Evolutionary conservation across 2,113 vertebrate genomes (phyloP), one percentile per base, ranked within the genome.

Genomic region (Heterocephalus glaber): DNA sequence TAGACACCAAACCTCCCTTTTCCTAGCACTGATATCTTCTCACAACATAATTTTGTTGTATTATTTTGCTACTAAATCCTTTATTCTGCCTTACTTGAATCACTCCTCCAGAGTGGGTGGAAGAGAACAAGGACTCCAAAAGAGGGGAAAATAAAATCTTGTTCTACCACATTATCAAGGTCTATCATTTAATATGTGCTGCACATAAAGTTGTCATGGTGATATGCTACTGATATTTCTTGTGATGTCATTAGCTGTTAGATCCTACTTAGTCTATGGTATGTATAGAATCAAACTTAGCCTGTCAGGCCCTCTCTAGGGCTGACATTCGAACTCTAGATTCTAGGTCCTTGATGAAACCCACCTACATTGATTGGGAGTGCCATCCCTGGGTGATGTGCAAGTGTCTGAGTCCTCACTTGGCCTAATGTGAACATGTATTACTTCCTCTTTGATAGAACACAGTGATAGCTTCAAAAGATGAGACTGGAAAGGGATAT

Each of bases 351-450:
- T 49, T 11, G 33, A 20, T 8, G 61, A 79, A 56, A 41, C 26
- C 38, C 0, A 5, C 52, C 30, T 30, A 0, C 7, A 0, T 8
- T 61, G 5, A 5, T 3, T 5, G 38, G n/a, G 30, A 86, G 35
- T 19, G 61, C 65, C 60, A 19, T 44, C n/a, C 41, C 33, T 12
- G 2, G 12, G 38, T 19, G 52, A 66, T 13, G 20, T 0, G 38
- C 9, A 6, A 68, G 52, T 0, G 5, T 0, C 41, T 1, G 2
- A 2, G 35, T 54, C 41, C 28, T 41, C 68, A 35, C 35, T 88
- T 63, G 35, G 11, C 19, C 38, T 33, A 4, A 0, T 24, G 11
- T 11, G 47, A 95, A 14, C 0, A 0, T 16, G 24, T 22, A 61
- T 84, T 22, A 58, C n/a, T 24, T 16, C 49, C 3, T 63, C 66